phyloP scores from a whole-genome alignment of 2,888 invertebrate species.

The Synergus itoensis region DNA sequence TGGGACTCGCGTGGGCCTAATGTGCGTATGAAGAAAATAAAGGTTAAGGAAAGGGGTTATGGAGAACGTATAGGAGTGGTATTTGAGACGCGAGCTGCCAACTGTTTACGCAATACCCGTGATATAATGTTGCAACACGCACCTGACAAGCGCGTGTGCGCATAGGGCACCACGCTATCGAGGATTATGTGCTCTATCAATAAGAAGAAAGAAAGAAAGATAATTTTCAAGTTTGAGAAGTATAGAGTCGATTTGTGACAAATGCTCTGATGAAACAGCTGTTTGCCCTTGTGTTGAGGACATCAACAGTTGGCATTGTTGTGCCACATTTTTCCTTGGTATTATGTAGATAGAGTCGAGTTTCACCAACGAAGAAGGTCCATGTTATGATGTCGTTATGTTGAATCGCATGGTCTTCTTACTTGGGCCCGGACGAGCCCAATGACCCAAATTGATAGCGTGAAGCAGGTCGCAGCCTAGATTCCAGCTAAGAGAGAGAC shows the following conservation, averaged over 20 bases:
- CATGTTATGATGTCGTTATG: conserved; percentile 42
- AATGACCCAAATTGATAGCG: conserved; percentile 62
- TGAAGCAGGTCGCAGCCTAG: conserved; percentile 56
- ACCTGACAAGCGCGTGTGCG: conserved; percentile 46
- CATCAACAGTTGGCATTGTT: conserved; percentile 9
- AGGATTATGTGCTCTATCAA: conserved; percentile 35
- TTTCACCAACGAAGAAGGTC: conserved; percentile 44
- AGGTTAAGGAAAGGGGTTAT: conserved; percentile 49
- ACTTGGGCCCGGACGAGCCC: conserved; percentile 50
- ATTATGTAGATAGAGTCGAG: background rate
- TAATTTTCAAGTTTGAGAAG: background rate
- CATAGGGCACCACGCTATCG: conserved; percentile 49
- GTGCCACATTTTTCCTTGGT: conserved; percentile 13
- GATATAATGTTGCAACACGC: conserved; percentile 55
- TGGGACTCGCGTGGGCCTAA: background rate
- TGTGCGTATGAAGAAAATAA: background rate
- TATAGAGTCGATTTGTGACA: background rate
- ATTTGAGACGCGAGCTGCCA: conserved; percentile 50
- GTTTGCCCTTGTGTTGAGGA: background rate
- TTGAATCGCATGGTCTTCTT: background rate
- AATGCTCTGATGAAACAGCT: conserved; percentile 12
- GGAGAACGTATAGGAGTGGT: conserved; percentile 53
- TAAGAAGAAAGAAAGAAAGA: background rate
- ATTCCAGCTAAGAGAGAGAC: conserved; percentile 46
- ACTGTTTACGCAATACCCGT: conserved; percentile 52